These are phyloP conservation scores for Eudemis profundana DNA, from an alignment of 2,888 invertebrate species.

Conservation along the genomic window DNA sequence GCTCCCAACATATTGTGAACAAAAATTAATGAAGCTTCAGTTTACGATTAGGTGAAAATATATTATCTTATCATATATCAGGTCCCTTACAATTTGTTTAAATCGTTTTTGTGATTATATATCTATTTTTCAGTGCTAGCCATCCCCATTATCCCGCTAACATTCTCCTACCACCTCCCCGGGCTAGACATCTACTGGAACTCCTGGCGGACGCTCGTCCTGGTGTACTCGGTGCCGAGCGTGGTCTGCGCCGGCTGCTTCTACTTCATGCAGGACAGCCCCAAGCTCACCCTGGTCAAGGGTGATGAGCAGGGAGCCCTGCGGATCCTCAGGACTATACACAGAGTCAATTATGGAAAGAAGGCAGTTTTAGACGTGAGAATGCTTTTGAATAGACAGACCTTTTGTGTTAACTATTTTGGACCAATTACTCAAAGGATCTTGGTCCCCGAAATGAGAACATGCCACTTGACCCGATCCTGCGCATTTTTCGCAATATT, in stretches of 20 bases:
- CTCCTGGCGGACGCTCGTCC: slow-evolving; percentile 91
- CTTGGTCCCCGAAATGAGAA: too few species aligned
- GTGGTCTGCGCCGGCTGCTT: slow-evolving; percentile 84
- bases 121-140: slow-evolving; percentile 81
- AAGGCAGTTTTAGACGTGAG: slow-evolving; percentile 60
- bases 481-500: too few species aligned
- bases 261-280: slow-evolving; percentile 89
- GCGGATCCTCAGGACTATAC: slow-evolving; percentile 62
- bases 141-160: slow-evolving; percentile 86
- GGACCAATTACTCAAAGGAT: too few species aligned
- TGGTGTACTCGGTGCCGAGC: slow-evolving; percentile 87
- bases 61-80: too few species aligned
- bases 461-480: too few species aligned
- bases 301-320: slow-evolving; percentile 85
- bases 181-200: slow-evolving; percentile 83
- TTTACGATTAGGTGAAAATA: too few species aligned
- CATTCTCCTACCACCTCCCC: slow-evolving; percentile 66
- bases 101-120: too few species aligned
- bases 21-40: too few species aligned
- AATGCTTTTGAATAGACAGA: not conserved
- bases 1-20: too few species aligned
- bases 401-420: not conserved
- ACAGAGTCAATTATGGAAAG: slow-evolving; percentile 61
- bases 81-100: too few species aligned
- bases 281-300: slow-evolving; percentile 88